Evolutionary conservation across 2,113 vertebrate genomes (phyloP).

Genomic region (Brachyhypopomus gauderio): DNA sequence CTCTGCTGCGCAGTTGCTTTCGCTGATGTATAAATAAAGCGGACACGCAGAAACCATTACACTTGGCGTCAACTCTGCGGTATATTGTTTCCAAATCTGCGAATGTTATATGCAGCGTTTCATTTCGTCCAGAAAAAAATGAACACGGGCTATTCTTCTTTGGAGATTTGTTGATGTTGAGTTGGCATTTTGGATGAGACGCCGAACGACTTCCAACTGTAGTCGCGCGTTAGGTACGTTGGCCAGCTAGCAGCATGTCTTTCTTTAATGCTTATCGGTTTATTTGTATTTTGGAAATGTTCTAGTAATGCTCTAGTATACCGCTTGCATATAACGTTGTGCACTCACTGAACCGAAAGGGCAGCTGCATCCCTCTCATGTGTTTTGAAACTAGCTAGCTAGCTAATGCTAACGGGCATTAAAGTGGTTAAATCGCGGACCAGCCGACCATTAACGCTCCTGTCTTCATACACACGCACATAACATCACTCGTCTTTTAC

Average conservation of each 20-base stretch:
- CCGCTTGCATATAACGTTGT: background rate
- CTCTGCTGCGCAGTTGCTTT: too few relatives aligned
- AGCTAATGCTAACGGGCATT: too few relatives aligned
- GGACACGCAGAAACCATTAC: background rate
- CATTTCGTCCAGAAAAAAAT: conserved; percentile 9
- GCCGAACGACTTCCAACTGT: background rate
- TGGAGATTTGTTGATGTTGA: conserved; percentile 71
- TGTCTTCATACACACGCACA: background rate
- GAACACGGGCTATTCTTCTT: background rate
- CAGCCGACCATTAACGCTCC: background rate
- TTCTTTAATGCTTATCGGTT: conserved; percentile 37
- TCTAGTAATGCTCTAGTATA: background rate
- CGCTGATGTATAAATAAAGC: conserved; percentile 8
- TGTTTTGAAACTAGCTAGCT: too few relatives aligned
- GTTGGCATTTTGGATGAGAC: conserved; percentile 73
- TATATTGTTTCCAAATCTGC: background rate
- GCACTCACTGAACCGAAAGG: background rate
- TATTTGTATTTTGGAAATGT: background rate
- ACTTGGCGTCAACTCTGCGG: background rate
- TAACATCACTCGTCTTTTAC: background rate
- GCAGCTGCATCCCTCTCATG: too few relatives aligned
- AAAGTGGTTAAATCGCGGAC: too few relatives aligned
- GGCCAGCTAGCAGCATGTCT: conserved; percentile 47
- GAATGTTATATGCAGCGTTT: background rate
- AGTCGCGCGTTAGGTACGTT: background rate